Percentiles rank a stretch among this genome's conserved stretches.
These are phyloP conservation scores for Hirudo medicinalis DNA, from an alignment of 1,140 invertebrate species.

Conservation along the genomic window DNA sequence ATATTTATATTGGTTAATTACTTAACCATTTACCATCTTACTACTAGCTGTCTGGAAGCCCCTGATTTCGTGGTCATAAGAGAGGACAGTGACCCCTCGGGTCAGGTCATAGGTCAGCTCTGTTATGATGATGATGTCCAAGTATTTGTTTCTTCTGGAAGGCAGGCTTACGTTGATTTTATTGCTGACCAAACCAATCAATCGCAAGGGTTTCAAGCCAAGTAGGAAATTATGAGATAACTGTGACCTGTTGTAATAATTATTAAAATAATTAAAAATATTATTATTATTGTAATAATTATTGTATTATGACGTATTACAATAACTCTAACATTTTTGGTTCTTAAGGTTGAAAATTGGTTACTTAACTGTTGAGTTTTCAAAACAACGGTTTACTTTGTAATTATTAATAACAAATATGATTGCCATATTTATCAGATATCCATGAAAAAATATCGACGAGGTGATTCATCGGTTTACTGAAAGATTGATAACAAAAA, in stretches of 20 bases:
- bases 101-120: slow-evolving; percentile 60
- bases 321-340: no score
- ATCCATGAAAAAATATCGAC: no score
- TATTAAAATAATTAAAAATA: background rate
- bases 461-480: no score
- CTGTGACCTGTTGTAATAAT: no score
- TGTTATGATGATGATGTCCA: slow-evolving; percentile 41
- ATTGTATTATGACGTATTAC: background rate
- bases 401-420: no score
- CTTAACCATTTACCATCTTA: background rate
- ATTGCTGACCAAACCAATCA: slow-evolving; percentile 64
- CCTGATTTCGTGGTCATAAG: slow-evolving; percentile 66
- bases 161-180: slow-evolving; percentile 65
- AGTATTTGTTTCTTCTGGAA: slow-evolving; percentile 53
- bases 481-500: no score
- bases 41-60: slow-evolving; percentile 57
- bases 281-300: background rate
- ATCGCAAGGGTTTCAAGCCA: slow-evolving; percentile 70
- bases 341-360: no score
- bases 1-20: background rate
- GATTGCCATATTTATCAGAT: no score
- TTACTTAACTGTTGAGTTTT: no score
- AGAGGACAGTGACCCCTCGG: slow-evolving; percentile 52
- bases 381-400: no score
- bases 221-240: slow-evolving; percentile 24